Percentiles rank a stretch among this genome's conserved stretches.
phyloP scores from a whole-genome alignment of 1,140 invertebrate species.

The Heliconius congener region DNA sequence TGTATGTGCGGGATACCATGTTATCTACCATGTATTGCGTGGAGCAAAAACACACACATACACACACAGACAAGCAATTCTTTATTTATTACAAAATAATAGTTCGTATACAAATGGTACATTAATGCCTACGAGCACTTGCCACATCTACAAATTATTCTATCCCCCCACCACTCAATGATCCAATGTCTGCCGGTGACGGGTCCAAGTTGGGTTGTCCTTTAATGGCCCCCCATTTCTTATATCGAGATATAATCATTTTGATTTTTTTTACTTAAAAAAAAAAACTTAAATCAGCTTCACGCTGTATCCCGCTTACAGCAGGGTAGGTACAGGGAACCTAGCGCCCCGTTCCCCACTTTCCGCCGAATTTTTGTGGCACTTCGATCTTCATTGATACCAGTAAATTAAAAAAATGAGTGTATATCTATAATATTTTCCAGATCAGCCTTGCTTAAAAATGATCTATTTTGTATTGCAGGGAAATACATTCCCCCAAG shows the following conservation, averaged over 20 bases:
- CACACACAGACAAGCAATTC: background rate
- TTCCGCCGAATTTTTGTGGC: too few species aligned
- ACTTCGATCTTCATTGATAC: too few species aligned
- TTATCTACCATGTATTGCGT: background rate
- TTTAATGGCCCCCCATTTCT: background rate
- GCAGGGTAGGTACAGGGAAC: background rate
- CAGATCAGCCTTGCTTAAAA: too few species aligned
- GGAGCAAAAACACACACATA: background rate
- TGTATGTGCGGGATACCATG: background rate
- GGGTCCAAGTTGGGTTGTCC: background rate
- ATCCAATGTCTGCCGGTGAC: background rate
- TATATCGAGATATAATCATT: slow-evolving; percentile 2
- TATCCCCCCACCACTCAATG: background rate
- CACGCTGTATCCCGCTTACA: background rate
- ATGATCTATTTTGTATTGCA: too few species aligned
- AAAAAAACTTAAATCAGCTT: background rate
- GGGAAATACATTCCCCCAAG: too few species aligned
- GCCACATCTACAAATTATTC: background rate
- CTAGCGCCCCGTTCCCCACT: background rate
- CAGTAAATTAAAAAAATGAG: too few species aligned
- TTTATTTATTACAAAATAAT: background rate
- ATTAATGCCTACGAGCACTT: background rate
- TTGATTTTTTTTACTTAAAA: background rate
- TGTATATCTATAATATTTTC: too few species aligned
- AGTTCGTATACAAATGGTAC: background rate